These are phyloP conservation scores for Stylophora pistillata DNA, from an alignment of 64 coral and sea anemone genomes.

Conservation along the genomic window DNA sequence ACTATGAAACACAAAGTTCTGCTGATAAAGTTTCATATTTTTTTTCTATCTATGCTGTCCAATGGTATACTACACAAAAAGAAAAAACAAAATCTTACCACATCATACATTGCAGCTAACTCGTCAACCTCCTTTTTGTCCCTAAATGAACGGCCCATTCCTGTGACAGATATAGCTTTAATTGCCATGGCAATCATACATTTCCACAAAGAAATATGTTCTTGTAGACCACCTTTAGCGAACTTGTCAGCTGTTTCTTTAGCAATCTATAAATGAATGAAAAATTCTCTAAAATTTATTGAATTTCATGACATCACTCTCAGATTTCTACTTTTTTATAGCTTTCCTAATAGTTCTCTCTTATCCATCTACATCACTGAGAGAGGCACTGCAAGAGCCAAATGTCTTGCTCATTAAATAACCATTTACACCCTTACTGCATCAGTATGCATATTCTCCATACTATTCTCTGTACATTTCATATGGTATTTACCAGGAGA, in stretches of 20 bases:
- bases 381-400: too few species aligned
- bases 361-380: too few species aligned
- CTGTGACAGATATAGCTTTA: slow-evolving; percentile 6
- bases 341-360: too few species aligned
- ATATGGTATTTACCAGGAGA: too few species aligned
- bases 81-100: background rate
- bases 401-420: too few species aligned
- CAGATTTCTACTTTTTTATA: too few species aligned
- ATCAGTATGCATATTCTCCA: too few species aligned
- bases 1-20: background rate
- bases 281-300: background rate
- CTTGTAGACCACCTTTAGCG: background rate
- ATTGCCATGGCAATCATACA: slow-evolving; percentile 1
- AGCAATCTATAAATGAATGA: background rate
- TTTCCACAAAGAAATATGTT: slow-evolving; percentile 14
- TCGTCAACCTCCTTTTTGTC: background rate
- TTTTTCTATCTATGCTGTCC: too few species aligned
- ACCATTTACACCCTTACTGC: too few species aligned
- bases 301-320: background rate
- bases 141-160: slow-evolving; percentile 22
- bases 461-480: too few species aligned
- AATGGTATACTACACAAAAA: background rate
- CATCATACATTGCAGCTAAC: background rate
- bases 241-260: slow-evolving; percentile 23
- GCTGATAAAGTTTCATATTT: background rate